These are phyloP conservation scores for Rhinophrynus dorsalis DNA, from an alignment of 2,797 vertebrate species.

Conservation along the genomic window DNA sequence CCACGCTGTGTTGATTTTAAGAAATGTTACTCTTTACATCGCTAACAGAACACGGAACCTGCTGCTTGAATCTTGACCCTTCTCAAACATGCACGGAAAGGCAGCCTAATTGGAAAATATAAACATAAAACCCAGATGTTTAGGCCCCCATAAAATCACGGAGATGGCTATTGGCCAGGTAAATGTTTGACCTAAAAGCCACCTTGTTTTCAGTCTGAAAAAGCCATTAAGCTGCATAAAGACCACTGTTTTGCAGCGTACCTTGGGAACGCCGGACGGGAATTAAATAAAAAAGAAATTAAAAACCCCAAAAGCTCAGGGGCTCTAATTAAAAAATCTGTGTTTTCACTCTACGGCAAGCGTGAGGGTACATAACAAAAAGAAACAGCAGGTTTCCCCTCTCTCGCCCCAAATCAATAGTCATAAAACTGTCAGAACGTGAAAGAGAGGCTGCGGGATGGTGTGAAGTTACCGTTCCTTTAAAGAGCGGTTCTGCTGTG, in stretches of 20 bases:
- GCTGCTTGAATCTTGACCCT: background rate
- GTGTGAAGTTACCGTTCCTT: slow-evolving; percentile 67
- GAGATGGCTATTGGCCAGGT: slow-evolving; percentile 65
- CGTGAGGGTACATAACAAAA: slow-evolving; percentile 49
- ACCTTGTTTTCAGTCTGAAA: slow-evolving; percentile 77
- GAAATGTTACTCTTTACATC: too few relatives aligned
- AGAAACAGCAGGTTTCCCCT: slow-evolving; percentile 65
- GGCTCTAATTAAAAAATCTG: slow-evolving; percentile 82
- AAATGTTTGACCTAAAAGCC: slow-evolving; percentile 64
- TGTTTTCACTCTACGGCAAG: slow-evolving; percentile 61
- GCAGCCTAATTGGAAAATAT: slow-evolving; percentile 26
- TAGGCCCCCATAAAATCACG: slow-evolving; percentile 59
- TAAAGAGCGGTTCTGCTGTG: slow-evolving; percentile 56
- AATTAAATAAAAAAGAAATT: too few relatives aligned
- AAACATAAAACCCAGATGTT: slow-evolving; percentile 63
- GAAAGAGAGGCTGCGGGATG: slow-evolving; percentile 64
- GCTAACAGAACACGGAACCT: background rate
- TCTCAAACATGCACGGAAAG: background rate
- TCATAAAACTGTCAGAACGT: slow-evolving; percentile 76
- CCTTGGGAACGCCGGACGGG: slow-evolving; percentile 66
- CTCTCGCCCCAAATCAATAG: slow-evolving; percentile 40
- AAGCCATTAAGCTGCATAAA: slow-evolving; percentile 78
- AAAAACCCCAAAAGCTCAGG: slow-evolving; percentile 77
- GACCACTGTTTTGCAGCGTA: slow-evolving; percentile 66
- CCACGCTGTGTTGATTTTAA: too few relatives aligned